phyloP scores from a whole-genome alignment of 2,797 vertebrate genomes.

The Danio kyathit region DNA sequence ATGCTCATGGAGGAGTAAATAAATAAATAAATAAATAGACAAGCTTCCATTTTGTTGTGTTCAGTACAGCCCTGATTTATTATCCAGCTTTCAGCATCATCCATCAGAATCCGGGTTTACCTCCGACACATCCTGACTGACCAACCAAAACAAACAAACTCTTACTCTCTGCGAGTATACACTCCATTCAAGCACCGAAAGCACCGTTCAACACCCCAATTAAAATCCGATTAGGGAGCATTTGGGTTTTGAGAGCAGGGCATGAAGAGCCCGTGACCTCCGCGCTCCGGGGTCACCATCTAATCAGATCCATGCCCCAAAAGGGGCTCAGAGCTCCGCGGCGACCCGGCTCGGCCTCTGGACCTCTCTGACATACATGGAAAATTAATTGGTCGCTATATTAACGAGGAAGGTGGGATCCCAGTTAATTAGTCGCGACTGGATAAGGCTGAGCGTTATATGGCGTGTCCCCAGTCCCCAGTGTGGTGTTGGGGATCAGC shows the following conservation, averaged over 20 bases:
- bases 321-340: slow-evolving; percentile 87
- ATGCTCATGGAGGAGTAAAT: too few species aligned
- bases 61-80: not conserved
- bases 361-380: slow-evolving; percentile 88
- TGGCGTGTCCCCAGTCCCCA: slow-evolving; percentile 83
- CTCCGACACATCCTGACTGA: not conserved
- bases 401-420: slow-evolving; percentile 87
- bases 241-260: slow-evolving; percentile 77
- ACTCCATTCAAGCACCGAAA: slow-evolving; percentile 41
- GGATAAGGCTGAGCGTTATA: slow-evolving; percentile 90
- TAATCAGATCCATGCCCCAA: slow-evolving; percentile 92
- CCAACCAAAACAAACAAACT: slow-evolving; percentile 40
- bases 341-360: slow-evolving; percentile 82
- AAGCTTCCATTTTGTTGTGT: not conserved
- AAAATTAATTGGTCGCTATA: slow-evolving; percentile 92
- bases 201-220: slow-evolving; percentile 73
- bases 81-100: too few species aligned
- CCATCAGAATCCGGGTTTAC: not conserved
- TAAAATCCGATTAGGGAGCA: slow-evolving; percentile 87
- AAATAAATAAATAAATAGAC: not conserved
- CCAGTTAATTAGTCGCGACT: slow-evolving; percentile 96
- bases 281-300: slow-evolving; percentile 76
- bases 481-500: slow-evolving; percentile 92
- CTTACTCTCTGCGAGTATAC: slow-evolving; percentile 46
- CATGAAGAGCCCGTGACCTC: slow-evolving; percentile 78